Base-by-base conservation (phyloP, 2,113 vertebrate species). In the Marcusenius ussheri region DNA sequence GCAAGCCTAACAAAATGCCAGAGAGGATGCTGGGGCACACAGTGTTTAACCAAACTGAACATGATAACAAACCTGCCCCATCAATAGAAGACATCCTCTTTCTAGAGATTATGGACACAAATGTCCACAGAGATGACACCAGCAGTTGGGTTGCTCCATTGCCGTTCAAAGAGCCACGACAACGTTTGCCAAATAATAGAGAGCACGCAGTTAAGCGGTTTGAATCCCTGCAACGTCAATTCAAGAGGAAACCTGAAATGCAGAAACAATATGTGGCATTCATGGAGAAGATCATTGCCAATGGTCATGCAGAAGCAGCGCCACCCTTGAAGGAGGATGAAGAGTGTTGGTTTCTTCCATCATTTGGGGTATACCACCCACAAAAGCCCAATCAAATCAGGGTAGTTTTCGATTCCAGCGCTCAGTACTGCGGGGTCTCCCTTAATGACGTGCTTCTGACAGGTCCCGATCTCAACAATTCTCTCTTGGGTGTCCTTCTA, bases 281-380 rank as follows among this genome's bases (percentile, higher is more conserved):
- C 51, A 53, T 53, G 51, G 51, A 53, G 51, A 53, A 53, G 51
- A 53, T 53, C 51, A 19, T 53, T 17, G 15, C 15, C 5, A 53
- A 53, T 53, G 51, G 51, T 53, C 51, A 89, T 47, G 45, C 45
- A 46, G 91, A 91, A 47, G 62, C 66, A 35, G 86, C 89, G 17
- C 70, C 86, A 19, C 90, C 90, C 74, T 46, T 90, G 56, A 39
- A 21, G 42, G 83, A 89, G 8, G 35, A 50, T 15, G 46, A 89
- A 24, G 89, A 90, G 35, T 90, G 89, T 66, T 91, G 66, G 88
- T 91, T 89, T 35, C 53, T 90, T 6, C 89, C 91, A 89, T 89
- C 56, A 21, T 92, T 91, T 31, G 62, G 89, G 17, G 80, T 91
- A 1, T 91, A 90, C 62, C 90, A 91, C n/a, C 51, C 17, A 17